A percentile compares a stretch with the other conserved stretches of the same genome.
phyloP scores from a whole-genome alignment of 2,888 invertebrate genomes.

The Dryocosmus kuriphilus region DNA sequence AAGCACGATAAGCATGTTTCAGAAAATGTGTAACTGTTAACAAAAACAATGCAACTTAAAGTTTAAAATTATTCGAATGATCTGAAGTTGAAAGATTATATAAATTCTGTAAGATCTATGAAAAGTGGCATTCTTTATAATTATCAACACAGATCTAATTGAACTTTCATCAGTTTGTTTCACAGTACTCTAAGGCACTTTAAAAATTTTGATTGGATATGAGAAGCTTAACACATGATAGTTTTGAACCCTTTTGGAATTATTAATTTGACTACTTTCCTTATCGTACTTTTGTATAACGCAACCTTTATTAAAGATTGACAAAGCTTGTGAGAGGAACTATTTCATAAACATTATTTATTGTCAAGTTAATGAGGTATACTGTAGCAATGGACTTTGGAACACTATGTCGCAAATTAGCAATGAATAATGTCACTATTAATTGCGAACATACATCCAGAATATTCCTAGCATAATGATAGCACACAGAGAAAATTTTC shows the following conservation, averaged over 20 bases:
- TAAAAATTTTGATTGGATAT: background rate
- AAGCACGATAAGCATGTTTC: no score
- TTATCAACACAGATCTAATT: background rate
- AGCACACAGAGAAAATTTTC: background rate
- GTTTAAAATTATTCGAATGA: no score
- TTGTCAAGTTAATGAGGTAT: background rate
- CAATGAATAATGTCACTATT: slow-evolving; percentile 10
- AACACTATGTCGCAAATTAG: background rate
- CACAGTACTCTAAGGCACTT: background rate
- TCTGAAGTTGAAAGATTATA: background rate
- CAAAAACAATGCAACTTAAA: no score
- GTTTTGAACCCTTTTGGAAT: background rate
- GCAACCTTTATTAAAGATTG: background rate
- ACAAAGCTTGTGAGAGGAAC: background rate
- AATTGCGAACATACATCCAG: slow-evolving; percentile 9
- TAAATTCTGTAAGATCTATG: background rate
- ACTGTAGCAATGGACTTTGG: background rate
- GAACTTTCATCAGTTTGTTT: slow-evolving; percentile 3
- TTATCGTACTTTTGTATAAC: background rate
- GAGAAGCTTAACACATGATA: background rate
- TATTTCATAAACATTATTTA: background rate
- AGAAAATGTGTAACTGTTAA: no score
- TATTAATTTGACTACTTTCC: background rate
- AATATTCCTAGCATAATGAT: slow-evolving; percentile 23
- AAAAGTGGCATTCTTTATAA: slow-evolving; percentile 11